These are phyloP conservation scores for Hemiscyllium ocellatum DNA, from an alignment of 2,113 vertebrate species.

Conservation along the genomic window DNA sequence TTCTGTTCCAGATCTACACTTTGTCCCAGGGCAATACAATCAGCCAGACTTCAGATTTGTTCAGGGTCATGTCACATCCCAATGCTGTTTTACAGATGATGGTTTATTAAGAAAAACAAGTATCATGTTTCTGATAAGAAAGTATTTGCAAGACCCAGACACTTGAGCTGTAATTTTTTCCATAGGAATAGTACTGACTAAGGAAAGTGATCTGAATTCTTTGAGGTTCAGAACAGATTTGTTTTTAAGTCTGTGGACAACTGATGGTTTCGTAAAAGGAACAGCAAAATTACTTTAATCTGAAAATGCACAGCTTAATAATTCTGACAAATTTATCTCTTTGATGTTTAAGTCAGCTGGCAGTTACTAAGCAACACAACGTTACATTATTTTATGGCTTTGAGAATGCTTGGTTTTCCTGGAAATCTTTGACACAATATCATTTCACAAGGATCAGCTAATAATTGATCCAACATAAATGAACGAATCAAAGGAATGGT, in stretches of 20 bases:
- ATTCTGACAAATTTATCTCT: not conserved
- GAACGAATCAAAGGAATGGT: slow-evolving; percentile 25
- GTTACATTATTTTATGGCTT: slow-evolving; percentile 44
- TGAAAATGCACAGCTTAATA: slow-evolving; percentile 56
- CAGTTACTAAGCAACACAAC: slow-evolving; percentile 51
- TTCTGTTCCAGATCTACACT: not conserved
- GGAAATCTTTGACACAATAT: slow-evolving; percentile 44
- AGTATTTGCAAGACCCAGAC: not conserved
- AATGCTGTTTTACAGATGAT: not conserved
- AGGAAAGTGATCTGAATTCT: not conserved
- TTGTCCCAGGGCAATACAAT: not conserved
- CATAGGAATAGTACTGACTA: not conserved
- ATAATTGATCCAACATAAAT: slow-evolving; percentile 48
- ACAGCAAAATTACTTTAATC: not conserved
- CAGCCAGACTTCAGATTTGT: not conserved
- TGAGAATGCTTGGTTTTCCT: slow-evolving; percentile 41
- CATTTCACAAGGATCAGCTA: slow-evolving; percentile 41
- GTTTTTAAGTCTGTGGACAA: not conserved
- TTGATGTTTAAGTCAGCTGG: slow-evolving; percentile 40
- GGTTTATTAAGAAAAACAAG: not conserved
- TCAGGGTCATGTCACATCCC: not conserved
- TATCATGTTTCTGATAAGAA: slow-evolving; percentile 10
- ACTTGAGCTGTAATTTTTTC: not conserved
- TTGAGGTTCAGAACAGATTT: not conserved
- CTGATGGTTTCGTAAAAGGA: not conserved